Base-by-base conservation (phyloP, 1,140 invertebrate genomes). In the Drosophila rufa region DNA sequence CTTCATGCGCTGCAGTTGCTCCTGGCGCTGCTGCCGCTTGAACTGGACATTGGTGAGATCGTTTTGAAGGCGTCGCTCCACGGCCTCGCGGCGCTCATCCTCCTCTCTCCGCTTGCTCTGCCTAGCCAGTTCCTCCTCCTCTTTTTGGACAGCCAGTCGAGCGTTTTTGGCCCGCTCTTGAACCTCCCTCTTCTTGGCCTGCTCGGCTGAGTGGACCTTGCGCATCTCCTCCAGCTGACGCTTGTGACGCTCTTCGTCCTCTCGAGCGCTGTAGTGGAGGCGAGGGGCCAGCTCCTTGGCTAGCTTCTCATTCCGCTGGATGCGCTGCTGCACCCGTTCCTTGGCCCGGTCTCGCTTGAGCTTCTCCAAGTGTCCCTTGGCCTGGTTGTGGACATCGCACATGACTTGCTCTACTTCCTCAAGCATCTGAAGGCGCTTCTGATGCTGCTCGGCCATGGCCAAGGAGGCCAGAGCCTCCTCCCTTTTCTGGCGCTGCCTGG, bases 391-490 rank as follows among this genome's bases (percentile, higher is more conserved):
- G 15, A 86, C 57, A 19, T 82, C 80, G 43, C 87, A 92, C 56
- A 84, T 48, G 4, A 64, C 67, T 55, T 80, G 75, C 48, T 92
- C 91, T 30, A 92, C 76, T 38, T 82, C 75, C 50, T 92, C 84
- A 3, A 82, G 59, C 75, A 91, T 80, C 14, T 71, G 66, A 6
- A 79, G 70, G 2, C 91, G 78, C 65, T 85, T 45, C 14, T 79
- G 75, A 0, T 77, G 59, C 47, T 92, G 82, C 42, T 93, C 73
- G 0, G 75, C 65, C 79, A 92, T 90, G 48, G 47, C 79, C 66
- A 93, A 53, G 0, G 92, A 85, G n/a, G 91, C 92, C 14, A 90
- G 36, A 0, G 91, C 92, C 27, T 86, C 82, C 27, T 80, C 75
- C 5, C 81, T 75, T 1, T 82, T 50, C 33, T 77, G 75, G 1